A percentile compares a stretch with the other conserved stretches of the same genome.
These are phyloP conservation scores for Pygmarrhopalites habei DNA, from an alignment of 1,140 invertebrate species.

Conservation along the genomic window DNA sequence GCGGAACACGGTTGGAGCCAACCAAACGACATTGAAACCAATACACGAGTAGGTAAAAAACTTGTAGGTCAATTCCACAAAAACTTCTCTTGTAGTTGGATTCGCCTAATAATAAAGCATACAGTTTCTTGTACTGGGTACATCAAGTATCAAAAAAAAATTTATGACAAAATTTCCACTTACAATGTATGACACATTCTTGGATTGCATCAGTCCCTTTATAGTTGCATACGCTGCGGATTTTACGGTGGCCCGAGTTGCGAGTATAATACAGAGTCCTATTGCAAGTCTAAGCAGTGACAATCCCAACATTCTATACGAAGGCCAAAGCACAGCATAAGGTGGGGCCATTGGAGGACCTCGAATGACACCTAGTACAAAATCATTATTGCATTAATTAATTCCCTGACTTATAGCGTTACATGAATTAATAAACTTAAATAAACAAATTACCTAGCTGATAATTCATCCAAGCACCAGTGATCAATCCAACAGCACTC, in stretches of 20 bases:
- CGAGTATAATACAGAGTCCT: slow-evolving; percentile 63
- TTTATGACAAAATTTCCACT: not conserved
- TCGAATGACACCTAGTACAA: slow-evolving; percentile 59
- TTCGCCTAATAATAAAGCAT: not conserved
- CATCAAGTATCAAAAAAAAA: not conserved
- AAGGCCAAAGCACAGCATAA: slow-evolving; percentile 69
- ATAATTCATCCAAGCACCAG: slow-evolving; percentile 78
- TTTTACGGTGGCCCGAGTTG: slow-evolving; percentile 61
- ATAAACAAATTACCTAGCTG: no score
- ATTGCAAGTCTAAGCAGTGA: slow-evolving; percentile 61
- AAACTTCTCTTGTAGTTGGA: slow-evolving; percentile 48
- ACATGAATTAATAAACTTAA: no score
- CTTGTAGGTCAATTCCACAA: slow-evolving; percentile 72
- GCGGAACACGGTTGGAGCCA: slow-evolving; percentile 70
- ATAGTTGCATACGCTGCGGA: slow-evolving; percentile 58
- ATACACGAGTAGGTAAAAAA: slow-evolving; percentile 68
- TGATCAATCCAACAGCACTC: slow-evolving; percentile 66
- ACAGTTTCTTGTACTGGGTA: not conserved
- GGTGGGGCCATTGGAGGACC: slow-evolving; percentile 50
- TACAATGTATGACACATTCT: slow-evolving; percentile 34
- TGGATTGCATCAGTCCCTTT: slow-evolving; percentile 57
- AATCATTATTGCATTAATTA: no score
- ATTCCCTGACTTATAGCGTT: no score
- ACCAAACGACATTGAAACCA: slow-evolving; percentile 65
- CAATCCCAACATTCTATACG: slow-evolving; percentile 57